phyloP scores from a whole-genome alignment of 35 echinoderm and acorn worm genomes.

The Antedon bifida region DNA sequence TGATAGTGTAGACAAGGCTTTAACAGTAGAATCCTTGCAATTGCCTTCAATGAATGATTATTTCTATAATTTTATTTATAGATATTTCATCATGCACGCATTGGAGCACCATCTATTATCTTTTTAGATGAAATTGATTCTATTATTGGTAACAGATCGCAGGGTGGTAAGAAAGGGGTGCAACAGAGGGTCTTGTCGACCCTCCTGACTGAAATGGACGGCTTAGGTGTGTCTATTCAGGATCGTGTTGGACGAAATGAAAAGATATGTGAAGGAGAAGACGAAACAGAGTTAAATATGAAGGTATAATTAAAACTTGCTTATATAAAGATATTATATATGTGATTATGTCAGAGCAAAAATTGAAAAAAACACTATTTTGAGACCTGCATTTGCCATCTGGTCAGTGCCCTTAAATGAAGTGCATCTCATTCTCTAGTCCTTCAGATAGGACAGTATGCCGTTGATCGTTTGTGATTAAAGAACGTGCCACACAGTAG shows the following conservation, averaged over 20 bases:
- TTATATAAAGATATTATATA: too few species aligned
- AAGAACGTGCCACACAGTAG: too few species aligned
- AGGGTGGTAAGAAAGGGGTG: conserved; percentile 2
- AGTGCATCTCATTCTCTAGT: too few species aligned
- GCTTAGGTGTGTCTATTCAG: not conserved
- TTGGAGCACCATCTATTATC: conserved; percentile 27
- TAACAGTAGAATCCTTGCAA: too few species aligned
- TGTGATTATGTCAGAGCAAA: too few species aligned
- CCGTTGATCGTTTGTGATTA: too few species aligned
- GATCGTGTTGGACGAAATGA: not conserved
- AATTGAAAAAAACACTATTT: too few species aligned
- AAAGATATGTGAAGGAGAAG: not conserved
- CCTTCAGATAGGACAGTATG: too few species aligned
- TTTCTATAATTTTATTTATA: not conserved
- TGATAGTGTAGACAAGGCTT: too few species aligned
- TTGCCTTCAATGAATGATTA: too few species aligned
- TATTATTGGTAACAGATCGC: conserved; percentile 22
- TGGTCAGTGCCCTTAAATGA: too few species aligned
- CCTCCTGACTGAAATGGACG: conserved; percentile 37
- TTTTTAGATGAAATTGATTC: conserved; percentile 35
- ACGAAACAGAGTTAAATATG: not conserved
- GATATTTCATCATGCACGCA: conserved; percentile 34
- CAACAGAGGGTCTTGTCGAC: conserved; percentile 22
- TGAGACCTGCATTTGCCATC: too few species aligned
- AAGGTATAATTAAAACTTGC: not conserved